Evolutionary conservation across 2,888 invertebrate species (phyloP), one percentile per base, ranked within the genome.

Genomic region (Plutella xylostella): DNA sequence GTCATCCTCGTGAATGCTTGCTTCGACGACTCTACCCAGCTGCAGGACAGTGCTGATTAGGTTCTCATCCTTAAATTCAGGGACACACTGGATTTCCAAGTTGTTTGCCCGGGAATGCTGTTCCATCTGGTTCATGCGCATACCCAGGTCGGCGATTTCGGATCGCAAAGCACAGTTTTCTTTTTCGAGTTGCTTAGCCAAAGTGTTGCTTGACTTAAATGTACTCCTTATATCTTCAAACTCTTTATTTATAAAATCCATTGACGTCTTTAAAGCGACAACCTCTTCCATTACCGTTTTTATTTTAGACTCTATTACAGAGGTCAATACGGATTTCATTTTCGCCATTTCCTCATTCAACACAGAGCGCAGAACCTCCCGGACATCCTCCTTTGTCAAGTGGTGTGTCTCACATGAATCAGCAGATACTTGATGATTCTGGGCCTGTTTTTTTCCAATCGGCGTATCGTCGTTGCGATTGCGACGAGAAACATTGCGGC

Each of bases 1-100:
- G 18, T 48, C 30, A 11, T 25, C 20, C 3, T 48, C 41, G 6
- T 20, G 11, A 28, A 50, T 5, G 1, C 37, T 20, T 18, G 28
- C 42, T 9, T 19, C 28, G 14, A 48, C 22, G 1, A 41, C 35
- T 19, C 38, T 45, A 0, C 48, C 43, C 11, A 52, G 9, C 17
- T 48, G 14, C 3, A 7, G 35, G 2, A 52, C 19, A 4, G 48
- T 39, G 1, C 12, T 25, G 6, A 44, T 2, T 7, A 51, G 17
- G 40, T 52, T 51, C 45, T 52, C 52, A 11, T 48, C 35, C 20
- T 44, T 45, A 1, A 42, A 25, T 35, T 50, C 50, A 4, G 49
- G 49, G 12, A 50, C 46, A 21, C 49, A 48, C 22, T 51, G 50
- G 2, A 52, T 38, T 45, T 50, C 52, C 1, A 52, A 2, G 22